phyloP scores from a whole-genome alignment of 1,140 invertebrate species.

The Triops longicaudatus region DNA sequence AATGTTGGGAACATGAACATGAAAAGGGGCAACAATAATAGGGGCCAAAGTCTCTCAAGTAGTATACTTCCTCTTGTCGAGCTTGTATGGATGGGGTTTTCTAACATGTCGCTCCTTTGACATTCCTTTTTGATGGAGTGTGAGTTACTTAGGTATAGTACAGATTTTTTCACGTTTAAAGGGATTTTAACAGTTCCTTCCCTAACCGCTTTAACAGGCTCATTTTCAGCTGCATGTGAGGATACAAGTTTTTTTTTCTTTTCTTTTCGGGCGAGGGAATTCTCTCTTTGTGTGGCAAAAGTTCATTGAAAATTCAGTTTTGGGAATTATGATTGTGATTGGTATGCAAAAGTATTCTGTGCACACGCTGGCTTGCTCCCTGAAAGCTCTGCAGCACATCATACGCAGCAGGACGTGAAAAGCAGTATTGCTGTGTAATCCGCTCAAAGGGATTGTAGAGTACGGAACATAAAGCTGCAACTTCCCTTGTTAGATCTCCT shows the following conservation, averaged over 20 bases:
- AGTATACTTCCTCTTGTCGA: not conserved
- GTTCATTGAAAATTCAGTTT: not conserved
- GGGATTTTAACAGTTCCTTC: not conserved
- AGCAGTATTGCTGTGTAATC: constrained; percentile 15
- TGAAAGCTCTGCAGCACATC: constrained; percentile 6
- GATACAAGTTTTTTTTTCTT: not conserved
- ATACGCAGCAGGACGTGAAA: constrained; percentile 1
- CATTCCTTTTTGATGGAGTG: not conserved
- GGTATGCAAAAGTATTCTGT: constrained; percentile 11
- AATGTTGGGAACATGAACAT: constrained; percentile 12
- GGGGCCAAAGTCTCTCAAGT: not conserved
- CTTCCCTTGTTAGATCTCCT: not conserved
- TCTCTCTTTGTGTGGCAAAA: not conserved
- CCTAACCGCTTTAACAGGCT: not conserved
- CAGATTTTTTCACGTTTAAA: not conserved
- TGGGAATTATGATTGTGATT: constrained; percentile 8
- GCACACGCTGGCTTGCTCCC: constrained; percentile 13
- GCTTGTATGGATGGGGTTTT: not conserved
- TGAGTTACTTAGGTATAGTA: not conserved
- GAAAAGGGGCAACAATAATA: constrained; percentile 13
- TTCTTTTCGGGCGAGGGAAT: not conserved
- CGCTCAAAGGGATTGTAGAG: not conserved
- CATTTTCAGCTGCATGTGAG: not conserved
- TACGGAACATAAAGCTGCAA: not conserved
- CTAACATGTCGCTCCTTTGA: not conserved